Base-by-base conservation (phyloP, 2,888 invertebrate genomes). In the Drosophila greeni region DNA sequence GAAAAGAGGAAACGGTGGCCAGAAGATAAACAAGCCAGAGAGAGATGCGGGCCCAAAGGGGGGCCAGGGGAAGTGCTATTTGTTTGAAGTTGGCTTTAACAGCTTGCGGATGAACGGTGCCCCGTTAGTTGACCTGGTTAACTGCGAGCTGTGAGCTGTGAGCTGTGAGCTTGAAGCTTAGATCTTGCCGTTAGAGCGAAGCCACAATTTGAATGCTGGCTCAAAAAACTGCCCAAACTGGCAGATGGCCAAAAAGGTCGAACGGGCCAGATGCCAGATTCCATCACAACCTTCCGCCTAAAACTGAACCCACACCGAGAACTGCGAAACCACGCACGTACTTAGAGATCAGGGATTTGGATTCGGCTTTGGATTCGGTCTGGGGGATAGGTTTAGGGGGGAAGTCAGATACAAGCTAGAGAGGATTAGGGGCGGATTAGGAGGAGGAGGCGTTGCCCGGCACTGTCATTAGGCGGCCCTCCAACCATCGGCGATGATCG, bases 111-210 rank as follows among this genome's bases (percentile, higher is more conserved):
- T 58, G 74, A 73, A 80, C 70, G 60, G 76, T 75, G 36, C 68
- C 79, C 82, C 85, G 82, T 82, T 82, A 82, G 84, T 82, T 82
- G 82, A 84, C 85, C 82, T 82, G 80, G 76, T 82, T 68, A 64
- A 47, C 29, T n/a, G n/a, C 16, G 45, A 14, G 16, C 43, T 26
- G 24, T 12, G 12, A 26, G 42, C 66, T 34, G 47, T 23, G 20
- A 29, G 51, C 67, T 68, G 66, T 70, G 64, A 34, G 34, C 43
- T 16, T 16, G 4, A 11, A n/a, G 16, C 24, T 54, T 23, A 31
- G 66, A 66, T 39, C 66, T 18, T 34, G 33, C 18, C 34, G 29
- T 45, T 45, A 26, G 11, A 20, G n/a, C 23, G 45, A 42, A 42
- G 26, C 39, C 34, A 20, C 52, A 52, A 69, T 66, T 66, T 70